Conservation (phyloP, 1,140 invertebrate genomes). For the Scylla paramamosain region DNA sequence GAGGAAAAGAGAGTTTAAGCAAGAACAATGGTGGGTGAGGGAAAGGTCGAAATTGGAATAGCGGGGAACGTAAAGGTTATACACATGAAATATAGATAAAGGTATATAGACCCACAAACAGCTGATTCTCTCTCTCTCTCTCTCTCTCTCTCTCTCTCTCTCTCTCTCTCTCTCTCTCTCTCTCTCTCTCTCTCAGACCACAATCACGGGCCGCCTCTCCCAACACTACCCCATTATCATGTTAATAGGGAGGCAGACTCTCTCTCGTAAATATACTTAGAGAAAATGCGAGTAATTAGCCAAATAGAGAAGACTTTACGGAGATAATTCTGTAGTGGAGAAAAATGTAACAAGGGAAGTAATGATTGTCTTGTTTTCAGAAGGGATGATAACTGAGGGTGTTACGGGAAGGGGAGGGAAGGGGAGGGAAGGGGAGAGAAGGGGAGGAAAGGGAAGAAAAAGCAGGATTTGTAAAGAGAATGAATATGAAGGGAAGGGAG, state of each 20-base stretch:
- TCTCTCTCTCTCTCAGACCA: not conserved
- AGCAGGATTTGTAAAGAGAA: too few species aligned
- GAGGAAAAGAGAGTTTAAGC: conserved; percentile 22
- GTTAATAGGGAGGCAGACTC: not conserved
- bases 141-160: conserved; percentile 35
- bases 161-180: too few species aligned
- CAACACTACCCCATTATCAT: not conserved
- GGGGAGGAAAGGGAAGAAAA: conserved; percentile 13
- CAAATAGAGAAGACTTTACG: not conserved
- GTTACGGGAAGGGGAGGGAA: not conserved
- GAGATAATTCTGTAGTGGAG: not conserved
- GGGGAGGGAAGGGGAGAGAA: not conserved
- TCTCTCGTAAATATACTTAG: not conserved
- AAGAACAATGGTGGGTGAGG: not conserved
- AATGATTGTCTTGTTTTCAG: not conserved
- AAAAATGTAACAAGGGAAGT: not conserved
- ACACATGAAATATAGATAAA: not conserved
- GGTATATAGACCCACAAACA: not conserved
- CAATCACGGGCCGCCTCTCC: not conserved
- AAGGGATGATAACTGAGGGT: not conserved
- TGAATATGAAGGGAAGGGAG: not conserved
- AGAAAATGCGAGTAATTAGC: conserved; percentile 13
- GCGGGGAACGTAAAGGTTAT: not conserved
- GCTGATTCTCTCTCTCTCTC: not conserved
- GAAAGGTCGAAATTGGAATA: conserved; percentile 22